Conservation (phyloP, 92 coral and sea anemone species). For the Siderastrea radians region DNA sequence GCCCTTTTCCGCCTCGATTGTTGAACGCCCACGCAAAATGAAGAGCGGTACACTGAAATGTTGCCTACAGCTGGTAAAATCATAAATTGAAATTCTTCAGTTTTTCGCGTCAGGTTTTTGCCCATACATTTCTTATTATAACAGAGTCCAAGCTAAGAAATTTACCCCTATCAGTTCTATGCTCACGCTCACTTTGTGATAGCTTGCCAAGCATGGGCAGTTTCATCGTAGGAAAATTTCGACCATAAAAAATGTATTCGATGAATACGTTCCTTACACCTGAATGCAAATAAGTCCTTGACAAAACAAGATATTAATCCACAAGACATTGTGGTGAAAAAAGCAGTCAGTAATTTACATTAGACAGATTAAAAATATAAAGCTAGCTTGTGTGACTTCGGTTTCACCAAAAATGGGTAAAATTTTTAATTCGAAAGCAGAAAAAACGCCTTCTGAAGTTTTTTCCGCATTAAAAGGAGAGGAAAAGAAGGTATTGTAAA, state of each 20-base stretch:
- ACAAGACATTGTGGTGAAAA: conserved; percentile 1
- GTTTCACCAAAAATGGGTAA: no score
- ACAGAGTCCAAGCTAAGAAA: neutral
- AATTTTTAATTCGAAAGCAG: no score
- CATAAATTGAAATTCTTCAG: neutral
- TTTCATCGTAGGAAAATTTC: neutral
- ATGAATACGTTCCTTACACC: neutral
- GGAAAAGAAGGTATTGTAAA: no score
- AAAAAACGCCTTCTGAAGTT: no score
- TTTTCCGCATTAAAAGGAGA: no score
- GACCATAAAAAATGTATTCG: neutral
- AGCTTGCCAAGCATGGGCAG: neutral
- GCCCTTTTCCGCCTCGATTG: neutral
- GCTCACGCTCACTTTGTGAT: neutral
- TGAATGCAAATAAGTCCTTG: conserved; percentile 32
- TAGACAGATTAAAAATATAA: neutral
- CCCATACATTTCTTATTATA: neutral
- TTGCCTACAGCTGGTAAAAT: conserved; percentile 34
- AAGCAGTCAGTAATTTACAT: neutral
- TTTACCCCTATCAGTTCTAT: no score
- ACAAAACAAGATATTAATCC: conserved; percentile 28
- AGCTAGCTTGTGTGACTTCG: neutral
- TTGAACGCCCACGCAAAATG: conserved; percentile 52
- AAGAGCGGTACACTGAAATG: conserved; percentile 10
- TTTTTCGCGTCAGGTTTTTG: conserved; percentile 3